These are phyloP conservation scores for Montipora foliosa DNA, from an alignment of 64 coral and sea anemone genomes.

Conservation along the genomic window DNA sequence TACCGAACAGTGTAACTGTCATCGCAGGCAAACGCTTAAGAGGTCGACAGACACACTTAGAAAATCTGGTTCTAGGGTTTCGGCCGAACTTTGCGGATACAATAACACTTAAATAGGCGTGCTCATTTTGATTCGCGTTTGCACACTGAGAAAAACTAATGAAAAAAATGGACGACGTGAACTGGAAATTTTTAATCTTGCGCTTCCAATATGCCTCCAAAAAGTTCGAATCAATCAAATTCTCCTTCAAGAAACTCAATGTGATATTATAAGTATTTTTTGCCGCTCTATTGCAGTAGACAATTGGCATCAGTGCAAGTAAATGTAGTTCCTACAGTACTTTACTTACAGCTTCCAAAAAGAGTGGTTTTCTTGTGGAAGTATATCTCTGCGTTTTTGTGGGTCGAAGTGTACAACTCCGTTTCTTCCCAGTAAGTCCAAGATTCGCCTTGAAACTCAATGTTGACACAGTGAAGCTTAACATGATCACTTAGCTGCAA, in stretches of 20 bases:
- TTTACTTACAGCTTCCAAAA: slow-evolving; percentile 80
- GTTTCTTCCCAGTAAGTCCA: slow-evolving; percentile 87
- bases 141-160: too few species aligned
- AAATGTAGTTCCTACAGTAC: too few species aligned
- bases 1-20: too few species aligned
- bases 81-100: too few species aligned
- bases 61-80: too few species aligned
- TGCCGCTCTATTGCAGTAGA: not conserved
- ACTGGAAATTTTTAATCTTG: too few species aligned
- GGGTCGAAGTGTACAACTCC: slow-evolving; percentile 73
- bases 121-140: too few species aligned
- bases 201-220: not conserved
- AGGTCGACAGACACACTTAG: too few species aligned
- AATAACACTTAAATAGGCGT: too few species aligned
- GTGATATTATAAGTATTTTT: not conserved
- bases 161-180: too few species aligned
- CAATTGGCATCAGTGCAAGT: not conserved
- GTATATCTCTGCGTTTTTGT: slow-evolving; percentile 93
- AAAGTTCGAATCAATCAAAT: not conserved
- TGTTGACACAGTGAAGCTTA: slow-evolving; percentile 79
- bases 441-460: slow-evolving; percentile 89
- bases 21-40: too few species aligned
- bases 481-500: slow-evolving; percentile 72
- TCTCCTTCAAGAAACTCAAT: not conserved
- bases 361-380: slow-evolving; percentile 89